phyloP scores from a whole-genome alignment of 2,113 vertebrate species.

The Amblyopsis rosae region DNA sequence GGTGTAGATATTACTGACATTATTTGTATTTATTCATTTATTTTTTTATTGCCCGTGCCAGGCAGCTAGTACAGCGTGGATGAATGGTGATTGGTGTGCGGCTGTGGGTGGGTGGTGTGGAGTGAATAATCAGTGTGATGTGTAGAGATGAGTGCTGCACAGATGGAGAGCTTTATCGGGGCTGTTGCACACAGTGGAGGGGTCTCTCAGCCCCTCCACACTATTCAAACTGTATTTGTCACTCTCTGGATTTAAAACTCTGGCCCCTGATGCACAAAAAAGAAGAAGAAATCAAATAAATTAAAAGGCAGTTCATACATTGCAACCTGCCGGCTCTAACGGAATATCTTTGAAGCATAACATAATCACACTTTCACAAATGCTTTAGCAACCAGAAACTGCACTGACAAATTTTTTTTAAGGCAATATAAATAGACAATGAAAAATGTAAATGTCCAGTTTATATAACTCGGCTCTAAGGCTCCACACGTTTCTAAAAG shows the following conservation, averaged over 20 bases:
- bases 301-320: too few relatives aligned
- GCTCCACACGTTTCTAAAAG: too few relatives aligned
- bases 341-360: too few relatives aligned
- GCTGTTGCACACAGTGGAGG: constrained; percentile 63
- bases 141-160: constrained; percentile 67
- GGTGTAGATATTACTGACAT: constrained; percentile 11
- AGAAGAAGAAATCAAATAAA: too few relatives aligned
- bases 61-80: constrained; percentile 38
- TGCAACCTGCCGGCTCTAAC: too few relatives aligned
- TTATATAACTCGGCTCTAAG: too few relatives aligned
- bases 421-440: too few relatives aligned
- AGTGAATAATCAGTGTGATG: constrained; percentile 74
- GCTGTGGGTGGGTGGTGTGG: constrained; percentile 67
- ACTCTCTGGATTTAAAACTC: not conserved
- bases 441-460: too few relatives aligned
- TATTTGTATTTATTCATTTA: not conserved
- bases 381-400: too few relatives aligned
- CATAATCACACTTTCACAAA: too few relatives aligned
- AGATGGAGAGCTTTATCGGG: constrained; percentile 68
- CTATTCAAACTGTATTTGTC: constrained; percentile 32
- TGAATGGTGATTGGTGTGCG: constrained; percentile 71
- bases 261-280: too few relatives aligned
- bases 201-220: constrained; percentile 16
- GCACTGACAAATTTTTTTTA: too few relatives aligned
- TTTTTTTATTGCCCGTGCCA: constrained; percentile 16